phyloP scores from a whole-genome alignment of 2,888 invertebrate species.

The Diachrysia chrysitis region DNA sequence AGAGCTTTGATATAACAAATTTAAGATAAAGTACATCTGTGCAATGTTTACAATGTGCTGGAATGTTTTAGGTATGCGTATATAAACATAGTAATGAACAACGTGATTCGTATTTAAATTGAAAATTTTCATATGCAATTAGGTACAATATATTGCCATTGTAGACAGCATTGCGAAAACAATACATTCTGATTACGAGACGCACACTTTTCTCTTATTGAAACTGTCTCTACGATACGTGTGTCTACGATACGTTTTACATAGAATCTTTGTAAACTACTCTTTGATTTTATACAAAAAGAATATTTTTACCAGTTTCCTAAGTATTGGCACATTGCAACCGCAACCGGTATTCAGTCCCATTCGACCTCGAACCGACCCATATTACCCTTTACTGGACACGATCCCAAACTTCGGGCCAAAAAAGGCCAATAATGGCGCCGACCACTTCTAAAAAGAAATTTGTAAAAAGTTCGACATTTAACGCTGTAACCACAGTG shows the following conservation, averaged over 20 bases:
- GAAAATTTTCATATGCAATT: not conserved
- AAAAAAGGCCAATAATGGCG: constrained; percentile 2
- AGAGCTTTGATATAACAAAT: constrained; percentile 34
- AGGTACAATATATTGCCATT: not conserved
- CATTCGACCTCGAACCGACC: not conserved
- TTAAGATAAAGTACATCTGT: constrained; percentile 28
- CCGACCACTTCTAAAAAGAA: not conserved
- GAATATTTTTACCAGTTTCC: not conserved
- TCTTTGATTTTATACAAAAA: not conserved
- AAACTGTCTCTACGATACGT: no score
- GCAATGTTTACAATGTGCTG: constrained; percentile 27
- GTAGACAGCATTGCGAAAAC: not conserved
- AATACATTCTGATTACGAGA: not conserved
- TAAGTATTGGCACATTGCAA: not conserved
- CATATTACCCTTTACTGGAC: constrained; percentile 5
- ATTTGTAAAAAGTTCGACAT: not conserved
- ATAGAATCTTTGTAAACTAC: not conserved
- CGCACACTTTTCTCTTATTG: not conserved
- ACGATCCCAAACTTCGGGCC: not conserved
- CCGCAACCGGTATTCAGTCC: not conserved
- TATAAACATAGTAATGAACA: constrained; percentile 22
- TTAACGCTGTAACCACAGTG: not conserved
- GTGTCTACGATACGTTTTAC: not conserved
- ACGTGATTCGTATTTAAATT: constrained; percentile 17
- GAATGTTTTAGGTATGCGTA: constrained; percentile 27